phyloP scores from a whole-genome alignment of 2,888 invertebrate species.

The Tyria jacobaeae region DNA sequence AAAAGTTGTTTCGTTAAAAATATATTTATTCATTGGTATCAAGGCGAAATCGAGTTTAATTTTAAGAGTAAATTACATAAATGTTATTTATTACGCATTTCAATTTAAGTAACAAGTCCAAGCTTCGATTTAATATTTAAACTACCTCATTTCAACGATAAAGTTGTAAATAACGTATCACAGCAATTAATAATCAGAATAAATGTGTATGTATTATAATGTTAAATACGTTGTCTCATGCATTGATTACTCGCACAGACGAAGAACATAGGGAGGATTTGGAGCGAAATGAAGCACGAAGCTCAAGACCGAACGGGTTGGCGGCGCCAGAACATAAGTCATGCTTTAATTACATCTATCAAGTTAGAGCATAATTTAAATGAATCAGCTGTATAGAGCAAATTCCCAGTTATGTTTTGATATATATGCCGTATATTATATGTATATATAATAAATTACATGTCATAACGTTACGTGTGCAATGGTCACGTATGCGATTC shows the following conservation, averaged over 20 bases:
- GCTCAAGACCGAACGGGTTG: too few species aligned
- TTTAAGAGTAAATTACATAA: conserved; percentile 11
- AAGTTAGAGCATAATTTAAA: background rate
- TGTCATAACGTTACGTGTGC: conserved; percentile 71
- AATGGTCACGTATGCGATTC: conserved; percentile 69
- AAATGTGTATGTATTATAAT: background rate
- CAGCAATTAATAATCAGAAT: background rate
- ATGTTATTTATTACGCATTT: background rate
- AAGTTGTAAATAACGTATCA: background rate
- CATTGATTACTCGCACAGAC: too few species aligned
- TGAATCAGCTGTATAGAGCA: conserved; percentile 13
- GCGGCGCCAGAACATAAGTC: too few species aligned
- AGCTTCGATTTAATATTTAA: background rate
- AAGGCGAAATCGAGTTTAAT: conserved; percentile 43
- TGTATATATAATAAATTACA: too few species aligned
- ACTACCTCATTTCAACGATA: background rate
- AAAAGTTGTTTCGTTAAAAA: conserved; percentile 72
- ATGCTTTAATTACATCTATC: too few species aligned
- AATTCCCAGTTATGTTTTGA: conserved; percentile 37
- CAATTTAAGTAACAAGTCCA: background rate
- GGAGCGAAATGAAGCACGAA: too few species aligned
- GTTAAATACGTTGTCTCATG: background rate
- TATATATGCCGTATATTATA: conserved; percentile 52
- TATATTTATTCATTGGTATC: conserved; percentile 46
- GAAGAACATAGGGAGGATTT: too few species aligned